phyloP scores from a whole-genome alignment of 2,797 vertebrate species.

The Acanthurus lineatus region DNA sequence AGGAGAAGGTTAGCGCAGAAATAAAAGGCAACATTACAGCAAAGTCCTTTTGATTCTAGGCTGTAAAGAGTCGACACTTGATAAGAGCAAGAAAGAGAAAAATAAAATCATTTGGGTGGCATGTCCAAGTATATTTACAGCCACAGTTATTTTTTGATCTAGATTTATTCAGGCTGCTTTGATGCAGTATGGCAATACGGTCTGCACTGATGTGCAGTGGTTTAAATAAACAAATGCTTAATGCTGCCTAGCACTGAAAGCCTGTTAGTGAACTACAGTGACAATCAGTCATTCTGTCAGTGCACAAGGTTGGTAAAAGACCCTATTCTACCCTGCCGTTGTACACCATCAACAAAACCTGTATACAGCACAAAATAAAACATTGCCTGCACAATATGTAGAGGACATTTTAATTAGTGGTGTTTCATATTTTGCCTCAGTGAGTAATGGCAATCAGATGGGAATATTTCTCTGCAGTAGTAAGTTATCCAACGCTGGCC shows the following conservation, averaged over 20 bases:
- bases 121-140: conserved; percentile 40
- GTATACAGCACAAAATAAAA: conserved; percentile 30
- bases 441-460: conserved; percentile 57
- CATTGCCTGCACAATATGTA: conserved; percentile 4
- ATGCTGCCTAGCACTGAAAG: conserved; percentile 32
- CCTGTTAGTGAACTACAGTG: conserved; percentile 52
- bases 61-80: conserved; percentile 8
- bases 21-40: neutral
- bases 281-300: conserved; percentile 46
- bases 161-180: conserved; percentile 45
- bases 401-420: conserved; percentile 50
- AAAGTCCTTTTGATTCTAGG: conserved; percentile 13
- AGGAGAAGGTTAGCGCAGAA: neutral
- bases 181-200: conserved; percentile 19
- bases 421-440: conserved; percentile 46
- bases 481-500: conserved; percentile 16
- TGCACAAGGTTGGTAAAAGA: conserved; percentile 28
- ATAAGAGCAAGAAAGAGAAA: conserved; percentile 12
- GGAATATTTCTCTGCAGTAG: conserved; percentile 43
- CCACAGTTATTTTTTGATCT: conserved; percentile 24
- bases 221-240: conserved; percentile 55
- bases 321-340: neutral
- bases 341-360: conserved; percentile 29
- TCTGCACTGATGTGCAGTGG: conserved; percentile 28
- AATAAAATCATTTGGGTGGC: conserved; percentile 18